Evolutionary conservation across 2,113 vertebrate species (phyloP).

Genomic region (Heterotis niloticus): DNA sequence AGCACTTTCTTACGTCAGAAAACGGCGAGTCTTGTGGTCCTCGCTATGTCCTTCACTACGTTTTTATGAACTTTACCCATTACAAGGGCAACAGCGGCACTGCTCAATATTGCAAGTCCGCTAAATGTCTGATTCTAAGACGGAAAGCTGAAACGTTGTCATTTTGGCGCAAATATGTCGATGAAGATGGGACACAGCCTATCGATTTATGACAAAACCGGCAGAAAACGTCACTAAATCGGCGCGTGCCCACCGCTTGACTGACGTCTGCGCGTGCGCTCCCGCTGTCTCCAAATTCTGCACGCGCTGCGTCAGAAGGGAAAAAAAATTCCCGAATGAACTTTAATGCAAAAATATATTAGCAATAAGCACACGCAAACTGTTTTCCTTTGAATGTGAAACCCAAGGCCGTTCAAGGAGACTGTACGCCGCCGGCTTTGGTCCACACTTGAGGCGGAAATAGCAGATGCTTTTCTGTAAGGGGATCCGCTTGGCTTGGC

Average conservation of each 20-base stretch:
- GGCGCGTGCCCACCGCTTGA: background rate
- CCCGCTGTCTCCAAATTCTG: background rate
- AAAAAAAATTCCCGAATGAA: background rate
- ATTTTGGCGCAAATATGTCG: background rate
- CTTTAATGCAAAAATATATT: background rate
- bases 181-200: background rate
- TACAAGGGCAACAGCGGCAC: too few relatives aligned
- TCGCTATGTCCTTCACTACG: too few relatives aligned
- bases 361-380: background rate
- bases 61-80: too few relatives aligned
- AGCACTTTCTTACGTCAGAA: background rate
- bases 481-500: background rate
- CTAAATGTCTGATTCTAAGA: too few relatives aligned
- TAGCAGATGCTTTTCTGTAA: conserved; percentile 1
- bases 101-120: too few relatives aligned
- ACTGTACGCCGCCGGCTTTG: background rate
- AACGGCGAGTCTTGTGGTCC: too few relatives aligned
- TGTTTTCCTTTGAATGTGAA: background rate
- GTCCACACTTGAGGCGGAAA: background rate
- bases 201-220: background rate
- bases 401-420: conserved; percentile 11
- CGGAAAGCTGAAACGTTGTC: background rate
- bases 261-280: conserved; percentile 17
- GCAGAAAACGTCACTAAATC: background rate
- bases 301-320: background rate